A percentile compares a stretch with the other conserved stretches of the same genome.
Evolutionary conservation across 2,888 invertebrate species (phyloP).

Genomic region (Venustoraphidia nigricollis): DNA sequence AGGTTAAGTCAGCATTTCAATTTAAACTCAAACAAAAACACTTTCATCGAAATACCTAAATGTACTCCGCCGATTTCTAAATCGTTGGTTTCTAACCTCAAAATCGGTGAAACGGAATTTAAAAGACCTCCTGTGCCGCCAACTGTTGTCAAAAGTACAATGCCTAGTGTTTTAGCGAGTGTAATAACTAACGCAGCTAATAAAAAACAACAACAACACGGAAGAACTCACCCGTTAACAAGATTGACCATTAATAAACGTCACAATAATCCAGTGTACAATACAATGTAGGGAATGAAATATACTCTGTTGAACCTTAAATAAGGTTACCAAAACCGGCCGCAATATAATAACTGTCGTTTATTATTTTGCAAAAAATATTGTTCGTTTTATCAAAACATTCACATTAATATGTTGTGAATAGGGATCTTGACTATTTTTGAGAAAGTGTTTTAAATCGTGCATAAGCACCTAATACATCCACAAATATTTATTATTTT

Average conservation of each 20-base stretch:
- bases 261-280: constrained; percentile 72
- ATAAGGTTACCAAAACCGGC: not conserved
- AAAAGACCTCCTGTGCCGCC: constrained; percentile 10
- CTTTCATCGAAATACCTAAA: constrained; percentile 14
- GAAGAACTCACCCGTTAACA: constrained; percentile 82
- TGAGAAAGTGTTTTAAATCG: too few relatives aligned
- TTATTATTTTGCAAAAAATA: too few relatives aligned
- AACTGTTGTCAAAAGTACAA: constrained; percentile 11
- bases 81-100: constrained; percentile 19
- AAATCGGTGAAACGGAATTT: constrained; percentile 14
- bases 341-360: constrained; percentile 3
- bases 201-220: constrained; percentile 76
- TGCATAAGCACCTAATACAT: too few relatives aligned
- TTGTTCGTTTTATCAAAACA: too few relatives aligned
- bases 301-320: not conserved
- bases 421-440: too few relatives aligned
- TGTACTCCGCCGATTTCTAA: constrained; percentile 15
- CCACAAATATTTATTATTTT: too few relatives aligned
- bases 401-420: too few relatives aligned
- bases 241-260: constrained; percentile 67
- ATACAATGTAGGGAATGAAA: constrained; percentile 57
- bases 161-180: constrained; percentile 37
- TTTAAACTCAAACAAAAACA: not conserved
- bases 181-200: constrained; percentile 56
- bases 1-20: constrained; percentile 16